A percentile compares a stretch with the other conserved stretches of the same genome.
phyloP scores from a whole-genome alignment of 2,113 vertebrate species.

The Macrotis lagotis region DNA sequence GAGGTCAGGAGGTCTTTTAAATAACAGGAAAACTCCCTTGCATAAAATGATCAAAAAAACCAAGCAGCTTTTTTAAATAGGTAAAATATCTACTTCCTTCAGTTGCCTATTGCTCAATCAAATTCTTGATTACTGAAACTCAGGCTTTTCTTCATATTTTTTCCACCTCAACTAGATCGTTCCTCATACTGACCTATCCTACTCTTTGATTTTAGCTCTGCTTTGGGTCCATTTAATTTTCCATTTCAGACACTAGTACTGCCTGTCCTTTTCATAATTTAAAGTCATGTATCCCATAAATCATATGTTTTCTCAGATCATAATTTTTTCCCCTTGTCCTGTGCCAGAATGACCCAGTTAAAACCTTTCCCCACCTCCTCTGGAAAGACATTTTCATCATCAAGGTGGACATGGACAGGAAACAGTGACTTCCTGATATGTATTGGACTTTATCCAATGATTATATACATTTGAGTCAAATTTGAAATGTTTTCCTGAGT shows the following conservation, averaged over 20 bases:
- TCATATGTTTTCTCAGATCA: neutral
- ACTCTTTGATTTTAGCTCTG: neutral
- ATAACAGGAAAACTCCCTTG: neutral
- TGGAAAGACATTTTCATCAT: neutral
- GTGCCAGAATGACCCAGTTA: neutral
- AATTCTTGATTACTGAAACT: neutral
- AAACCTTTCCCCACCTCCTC: neutral
- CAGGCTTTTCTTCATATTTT: neutral
- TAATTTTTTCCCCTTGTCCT: neutral
- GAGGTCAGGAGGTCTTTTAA: neutral
- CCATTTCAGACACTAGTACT: neutral
- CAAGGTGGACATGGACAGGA: neutral
- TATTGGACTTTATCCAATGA: neutral
- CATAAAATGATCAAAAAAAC: neutral
- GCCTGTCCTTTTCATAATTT: neutral
- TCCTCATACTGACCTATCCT: neutral
- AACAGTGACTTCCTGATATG: neutral
- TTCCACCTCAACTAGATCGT: neutral
- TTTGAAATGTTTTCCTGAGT: neutral
- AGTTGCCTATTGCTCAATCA: neutral
- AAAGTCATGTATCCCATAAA: neutral
- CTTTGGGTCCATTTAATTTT: neutral
- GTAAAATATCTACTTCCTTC: neutral
- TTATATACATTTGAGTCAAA: neutral
- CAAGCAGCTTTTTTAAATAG: neutral